Evolutionary conservation across 2,888 invertebrate genomes (phyloP), one percentile per base, ranked within the genome.

Genomic region (Lycia hirtaria): DNA sequence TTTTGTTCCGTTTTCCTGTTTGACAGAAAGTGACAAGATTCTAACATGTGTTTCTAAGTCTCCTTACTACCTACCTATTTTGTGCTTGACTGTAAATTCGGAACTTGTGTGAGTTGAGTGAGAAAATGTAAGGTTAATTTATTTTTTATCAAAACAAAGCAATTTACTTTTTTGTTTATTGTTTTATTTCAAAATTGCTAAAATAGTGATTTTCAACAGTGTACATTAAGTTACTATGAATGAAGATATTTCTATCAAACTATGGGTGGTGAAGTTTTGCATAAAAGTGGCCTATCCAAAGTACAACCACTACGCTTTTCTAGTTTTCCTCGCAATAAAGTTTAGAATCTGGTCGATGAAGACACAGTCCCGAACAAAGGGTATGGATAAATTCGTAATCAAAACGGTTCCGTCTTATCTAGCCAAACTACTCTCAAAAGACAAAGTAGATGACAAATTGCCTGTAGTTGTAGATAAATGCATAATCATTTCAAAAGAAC

Each of bases 261-360:
- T 92, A 88, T 88, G 90, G 88, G 83, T 91, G 71, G 71, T 88
- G 78, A 88, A 88, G 71, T 88, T 85, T 78, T 88, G 89, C 71
- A 60, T 92, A 64, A 89, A 87, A 86, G 69, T 92, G 66, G 73
- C 86, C 53, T 91, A 88, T 82, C 92, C 92, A 80, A 90, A 89
- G 78, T 88, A 81, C 83, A 89, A 92, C 75, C 76, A 69, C 62
- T 80, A 85, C 68, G 75, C 76, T 56, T 92, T 92, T 70, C 77
- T 92, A 17, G 83, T 87, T 59, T 92, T 81, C 68, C 81, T 92
- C 56, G 81, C 85, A 58, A 82, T 92, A 74, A 92, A 88, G 71
- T 88, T 78, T 69, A 84, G 87, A 73, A 83, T 87, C 73, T 76
- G 76, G 67, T 76, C 64, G 33, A 83, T 78, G 62, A 78, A 71